Percentiles rank a stretch among this genome's conserved stretches.
These are phyloP conservation scores for Pyrocephalus nanus DNA, from an alignment of 2,797 vertebrate genomes.

Conservation along the genomic window DNA sequence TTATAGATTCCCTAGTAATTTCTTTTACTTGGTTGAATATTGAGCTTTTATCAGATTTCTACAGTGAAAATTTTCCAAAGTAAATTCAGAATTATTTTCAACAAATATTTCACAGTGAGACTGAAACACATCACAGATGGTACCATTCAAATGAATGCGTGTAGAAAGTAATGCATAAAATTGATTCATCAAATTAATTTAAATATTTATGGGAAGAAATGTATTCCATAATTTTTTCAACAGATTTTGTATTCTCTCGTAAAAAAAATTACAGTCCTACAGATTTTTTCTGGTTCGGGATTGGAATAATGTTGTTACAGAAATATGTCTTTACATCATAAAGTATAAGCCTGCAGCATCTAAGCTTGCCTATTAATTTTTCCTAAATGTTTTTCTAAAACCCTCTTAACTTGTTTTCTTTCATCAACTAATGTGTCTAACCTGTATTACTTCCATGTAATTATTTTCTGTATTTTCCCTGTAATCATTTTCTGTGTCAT, in stretches of 20 bases:
- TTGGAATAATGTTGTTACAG: not conserved
- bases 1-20: not conserved
- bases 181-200: not conserved
- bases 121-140: constrained; percentile 20
- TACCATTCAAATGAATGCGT: not conserved
- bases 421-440: not conserved
- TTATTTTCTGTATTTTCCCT: not conserved
- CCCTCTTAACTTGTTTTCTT: not conserved
- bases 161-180: constrained; percentile 9
- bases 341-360: not conserved
- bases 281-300: not conserved
- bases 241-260: not conserved
- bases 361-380: not conserved
- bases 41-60: constrained; percentile 7
- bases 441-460: not conserved
- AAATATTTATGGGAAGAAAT: not conserved
- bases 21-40: not conserved
- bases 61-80: not conserved
- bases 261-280: not conserved
- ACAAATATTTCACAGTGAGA: not conserved
- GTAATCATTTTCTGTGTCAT: not conserved
- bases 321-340: not conserved
- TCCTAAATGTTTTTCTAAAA: not conserved
- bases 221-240: not conserved
- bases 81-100: constrained; percentile 27